A percentile compares a stretch with the other conserved stretches of the same genome.
Conservation (phyloP, 2,113 vertebrate species). For the Thamnaconus septentrionalis region DNA sequence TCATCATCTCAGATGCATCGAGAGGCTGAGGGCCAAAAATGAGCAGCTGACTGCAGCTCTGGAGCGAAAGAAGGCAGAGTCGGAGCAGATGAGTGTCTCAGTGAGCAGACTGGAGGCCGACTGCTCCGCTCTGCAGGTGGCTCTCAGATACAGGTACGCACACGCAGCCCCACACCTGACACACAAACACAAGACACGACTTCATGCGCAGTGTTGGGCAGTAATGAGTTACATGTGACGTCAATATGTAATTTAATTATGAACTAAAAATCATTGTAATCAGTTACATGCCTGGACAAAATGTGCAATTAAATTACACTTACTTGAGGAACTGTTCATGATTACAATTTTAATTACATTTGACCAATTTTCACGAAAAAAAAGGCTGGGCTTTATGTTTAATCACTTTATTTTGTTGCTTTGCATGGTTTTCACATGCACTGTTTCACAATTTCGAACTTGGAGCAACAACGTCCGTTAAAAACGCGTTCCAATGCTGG, state of each 20-base stretch:
- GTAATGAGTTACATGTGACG: neutral
- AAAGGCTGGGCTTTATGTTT: too few relatives aligned
- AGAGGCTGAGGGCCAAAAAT: conserved; percentile 82
- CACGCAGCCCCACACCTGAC: conserved; percentile 15
- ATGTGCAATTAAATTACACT: too few relatives aligned
- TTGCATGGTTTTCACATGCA: too few relatives aligned
- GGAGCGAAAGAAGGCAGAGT: conserved; percentile 78
- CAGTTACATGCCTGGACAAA: too few relatives aligned
- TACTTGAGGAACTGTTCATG: too few relatives aligned
- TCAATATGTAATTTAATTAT: neutral
- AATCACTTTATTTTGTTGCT: too few relatives aligned
- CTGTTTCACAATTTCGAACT: too few relatives aligned
- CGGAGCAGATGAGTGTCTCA: conserved; percentile 79
- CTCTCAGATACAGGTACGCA: conserved; percentile 83
- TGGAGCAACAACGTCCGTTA: too few relatives aligned
- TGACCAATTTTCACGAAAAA: too few relatives aligned
- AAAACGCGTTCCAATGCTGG: too few relatives aligned
- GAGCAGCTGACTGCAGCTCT: conserved; percentile 79
- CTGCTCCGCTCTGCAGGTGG: conserved; percentile 80
- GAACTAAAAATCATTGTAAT: too few relatives aligned
- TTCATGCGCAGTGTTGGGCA: conserved; percentile 9
- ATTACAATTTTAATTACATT: too few relatives aligned
- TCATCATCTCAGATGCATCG: conserved; percentile 72
- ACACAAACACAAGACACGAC: neutral
- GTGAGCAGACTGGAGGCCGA: conserved; percentile 80